Percentiles rank a stretch among this genome's conserved stretches.
phyloP scores from a whole-genome alignment of 2,113 vertebrate species.

The Sialia sialis region DNA sequence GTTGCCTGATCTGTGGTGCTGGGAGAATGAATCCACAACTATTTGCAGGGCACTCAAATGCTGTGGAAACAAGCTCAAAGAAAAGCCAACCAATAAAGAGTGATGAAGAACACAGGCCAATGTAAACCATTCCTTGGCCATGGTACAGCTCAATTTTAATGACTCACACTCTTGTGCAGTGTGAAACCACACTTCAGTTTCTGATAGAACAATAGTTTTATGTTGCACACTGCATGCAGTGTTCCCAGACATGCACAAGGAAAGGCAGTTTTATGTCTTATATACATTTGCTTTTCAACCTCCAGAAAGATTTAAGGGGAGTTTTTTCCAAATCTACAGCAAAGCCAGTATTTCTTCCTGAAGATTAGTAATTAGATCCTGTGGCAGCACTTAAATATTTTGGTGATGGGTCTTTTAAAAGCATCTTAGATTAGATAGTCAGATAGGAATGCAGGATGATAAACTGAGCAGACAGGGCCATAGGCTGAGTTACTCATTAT shows the following conservation, averaged over 20 bases:
- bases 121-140: not conserved
- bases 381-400: slow-evolving; percentile 12
- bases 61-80: not conserved
- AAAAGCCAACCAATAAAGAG: not conserved
- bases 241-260: not conserved
- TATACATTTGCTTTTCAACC: not conserved
- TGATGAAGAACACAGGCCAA: not conserved
- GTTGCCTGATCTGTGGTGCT: not conserved
- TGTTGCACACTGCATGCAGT: not conserved
- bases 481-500: not conserved
- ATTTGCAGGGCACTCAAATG: not conserved
- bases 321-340: not conserved
- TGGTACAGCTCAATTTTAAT: not conserved
- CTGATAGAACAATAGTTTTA: not conserved
- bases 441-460: slow-evolving; percentile 44
- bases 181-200: not conserved
- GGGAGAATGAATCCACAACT: not conserved
- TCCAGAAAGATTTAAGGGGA: not conserved
- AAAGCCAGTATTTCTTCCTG: slow-evolving; percentile 11
- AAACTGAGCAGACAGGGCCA: slow-evolving; percentile 10
- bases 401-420: slow-evolving; percentile 22
- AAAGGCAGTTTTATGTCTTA: not conserved
- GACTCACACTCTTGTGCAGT: not conserved
- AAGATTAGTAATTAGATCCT: slow-evolving; percentile 46
- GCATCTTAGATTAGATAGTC: slow-evolving; percentile 33